Conservation (phyloP, 2,113 vertebrate genomes). For the Myocastor coypus region DNA sequence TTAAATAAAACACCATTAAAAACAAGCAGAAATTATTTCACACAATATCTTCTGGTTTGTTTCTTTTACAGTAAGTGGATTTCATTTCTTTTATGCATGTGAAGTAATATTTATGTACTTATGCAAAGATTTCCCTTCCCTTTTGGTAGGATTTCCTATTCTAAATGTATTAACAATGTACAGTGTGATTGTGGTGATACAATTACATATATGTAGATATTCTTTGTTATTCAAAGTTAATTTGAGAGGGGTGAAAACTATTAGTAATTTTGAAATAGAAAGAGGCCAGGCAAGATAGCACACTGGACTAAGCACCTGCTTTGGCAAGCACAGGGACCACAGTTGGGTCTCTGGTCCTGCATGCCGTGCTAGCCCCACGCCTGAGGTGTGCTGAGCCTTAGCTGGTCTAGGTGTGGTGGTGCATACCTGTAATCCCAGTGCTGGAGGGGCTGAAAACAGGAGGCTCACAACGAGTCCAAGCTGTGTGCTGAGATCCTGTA, state of each 20-base stretch:
- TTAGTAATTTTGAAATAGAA: neutral
- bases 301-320: too few species aligned
- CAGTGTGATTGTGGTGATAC: neutral
- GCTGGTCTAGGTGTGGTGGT: too few species aligned
- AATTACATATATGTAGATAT: neutral
- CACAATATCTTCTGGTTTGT: conserved; percentile 39
- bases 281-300: neutral
- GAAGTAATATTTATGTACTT: conserved; percentile 41
- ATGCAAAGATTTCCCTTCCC: neutral
- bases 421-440: too few species aligned
- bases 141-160: conserved; percentile 56
- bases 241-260: neutral
- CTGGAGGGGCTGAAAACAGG: too few species aligned
- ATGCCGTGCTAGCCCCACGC: too few species aligned
- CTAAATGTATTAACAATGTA: neutral
- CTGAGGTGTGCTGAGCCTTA: too few species aligned
- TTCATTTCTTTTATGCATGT: conserved; percentile 46
- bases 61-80: conserved; percentile 54
- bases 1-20: conserved; percentile 40
- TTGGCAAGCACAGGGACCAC: too few species aligned
- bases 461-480: too few species aligned
- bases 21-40: conserved; percentile 54
- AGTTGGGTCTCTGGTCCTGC: too few species aligned
- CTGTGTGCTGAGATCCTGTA: too few species aligned
- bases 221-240: neutral